Percentiles rank a stretch among this genome's conserved stretches.
These are phyloP conservation scores for Falco punctatus DNA, from an alignment of 2,113 vertebrate species.

Conservation along the genomic window DNA sequence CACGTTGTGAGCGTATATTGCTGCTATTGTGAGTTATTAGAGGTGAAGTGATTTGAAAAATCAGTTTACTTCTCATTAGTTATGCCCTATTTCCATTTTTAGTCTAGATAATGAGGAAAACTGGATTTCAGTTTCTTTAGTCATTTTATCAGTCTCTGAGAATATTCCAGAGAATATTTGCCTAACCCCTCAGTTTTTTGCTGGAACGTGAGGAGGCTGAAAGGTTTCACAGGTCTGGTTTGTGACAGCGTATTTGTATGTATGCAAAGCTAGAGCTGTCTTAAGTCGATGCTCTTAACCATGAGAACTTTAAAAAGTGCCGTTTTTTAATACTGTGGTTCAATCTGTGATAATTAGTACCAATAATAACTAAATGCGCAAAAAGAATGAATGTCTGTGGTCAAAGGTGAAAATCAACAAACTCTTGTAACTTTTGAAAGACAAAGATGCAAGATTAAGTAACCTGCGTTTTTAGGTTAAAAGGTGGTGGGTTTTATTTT, in stretches of 20 bases:
- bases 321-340: not conserved
- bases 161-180: not conserved
- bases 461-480: not conserved
- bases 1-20: not conserved
- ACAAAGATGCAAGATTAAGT: not conserved
- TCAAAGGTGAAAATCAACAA: not conserved
- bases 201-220: not conserved
- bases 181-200: not conserved
- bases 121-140: conserved; percentile 1
- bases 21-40: not conserved
- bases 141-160: not conserved
- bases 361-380: not conserved
- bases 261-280: not conserved
- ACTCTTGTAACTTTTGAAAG: not conserved
- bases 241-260: not conserved
- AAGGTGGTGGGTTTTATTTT: not conserved
- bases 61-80: conserved; percentile 44
- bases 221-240: not conserved
- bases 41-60: conserved; percentile 43
- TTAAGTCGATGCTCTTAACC: not conserved
- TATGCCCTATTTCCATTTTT: conserved; percentile 27
- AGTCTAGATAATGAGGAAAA: conserved; percentile 25
- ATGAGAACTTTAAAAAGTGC: not conserved
- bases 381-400: not conserved
- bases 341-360: not conserved